These are phyloP conservation scores for Pungitius pungitius DNA, from an alignment of 2,113 vertebrate species.

Conservation along the genomic window DNA sequence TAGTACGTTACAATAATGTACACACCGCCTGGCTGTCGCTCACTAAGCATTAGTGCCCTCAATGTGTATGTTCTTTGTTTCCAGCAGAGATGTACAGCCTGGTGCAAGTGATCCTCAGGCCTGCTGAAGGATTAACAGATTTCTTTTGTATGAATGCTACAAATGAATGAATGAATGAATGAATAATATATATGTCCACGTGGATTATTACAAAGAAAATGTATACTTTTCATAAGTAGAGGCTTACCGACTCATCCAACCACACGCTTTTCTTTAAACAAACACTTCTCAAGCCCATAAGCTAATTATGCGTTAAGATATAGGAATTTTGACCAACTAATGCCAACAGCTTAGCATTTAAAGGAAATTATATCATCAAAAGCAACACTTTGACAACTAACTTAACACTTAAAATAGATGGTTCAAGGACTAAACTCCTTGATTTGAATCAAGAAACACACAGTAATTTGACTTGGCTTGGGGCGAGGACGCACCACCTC, in stretches of 20 bases:
- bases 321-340: too few species aligned
- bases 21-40: background rate
- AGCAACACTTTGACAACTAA: too few species aligned
- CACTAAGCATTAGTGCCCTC: background rate
- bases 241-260: background rate
- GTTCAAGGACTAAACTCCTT: too few species aligned
- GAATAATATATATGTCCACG: too few species aligned
- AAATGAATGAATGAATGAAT: conserved; percentile 5
- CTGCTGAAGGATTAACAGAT: conserved; percentile 28
- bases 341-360: too few species aligned
- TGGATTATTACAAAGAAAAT: background rate
- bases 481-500: too few species aligned
- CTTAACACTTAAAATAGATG: too few species aligned
- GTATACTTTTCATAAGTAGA: background rate
- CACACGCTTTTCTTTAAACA: background rate
- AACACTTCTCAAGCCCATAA: conserved; percentile 14
- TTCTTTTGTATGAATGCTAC: conserved; percentile 6
- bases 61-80: background rate
- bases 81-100: background rate
- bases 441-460: too few species aligned
- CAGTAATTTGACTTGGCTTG: too few species aligned
- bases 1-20: background rate
- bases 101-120: conserved; percentile 6
- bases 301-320: background rate
- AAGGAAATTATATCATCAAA: too few species aligned